phyloP scores from a whole-genome alignment of 2,888 invertebrate species.

The Eupithecia tripunctaria region DNA sequence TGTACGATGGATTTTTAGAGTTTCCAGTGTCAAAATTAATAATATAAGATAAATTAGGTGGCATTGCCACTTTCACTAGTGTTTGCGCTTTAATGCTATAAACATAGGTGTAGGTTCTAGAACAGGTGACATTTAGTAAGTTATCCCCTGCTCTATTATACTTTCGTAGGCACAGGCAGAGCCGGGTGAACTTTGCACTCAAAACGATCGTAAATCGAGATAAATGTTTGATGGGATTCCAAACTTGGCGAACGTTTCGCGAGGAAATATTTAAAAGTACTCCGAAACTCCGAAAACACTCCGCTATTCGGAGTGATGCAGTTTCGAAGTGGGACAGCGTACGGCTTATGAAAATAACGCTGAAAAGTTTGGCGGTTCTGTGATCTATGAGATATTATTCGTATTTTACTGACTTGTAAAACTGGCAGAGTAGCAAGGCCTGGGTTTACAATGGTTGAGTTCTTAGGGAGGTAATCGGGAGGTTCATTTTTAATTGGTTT shows the following conservation, averaged over 20 bases:
- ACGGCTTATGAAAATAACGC: conserved; percentile 15
- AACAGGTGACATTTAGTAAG: neutral
- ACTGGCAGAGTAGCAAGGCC: neutral
- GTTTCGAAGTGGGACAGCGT: conserved; percentile 33
- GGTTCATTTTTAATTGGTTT: too few species aligned
- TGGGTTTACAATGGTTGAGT: neutral
- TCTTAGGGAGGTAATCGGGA: neutral
- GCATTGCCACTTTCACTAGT: too few species aligned
- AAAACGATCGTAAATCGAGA: conserved; percentile 49
- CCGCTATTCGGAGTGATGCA: conserved; percentile 29
- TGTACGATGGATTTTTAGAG: too few species aligned
- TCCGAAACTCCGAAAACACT: conserved; percentile 30
- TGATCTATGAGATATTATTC: conserved; percentile 13
- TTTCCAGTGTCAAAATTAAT: too few species aligned
- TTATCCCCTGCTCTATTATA: conserved; percentile 2
- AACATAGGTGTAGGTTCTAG: neutral
- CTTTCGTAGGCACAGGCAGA: conserved; percentile 28
- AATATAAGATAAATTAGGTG: too few species aligned
- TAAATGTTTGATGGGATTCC: conserved; percentile 50
- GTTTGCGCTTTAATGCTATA: too few species aligned
- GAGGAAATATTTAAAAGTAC: conserved; percentile 41
- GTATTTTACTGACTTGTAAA: neutral
- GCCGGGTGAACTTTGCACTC: conserved; percentile 51
- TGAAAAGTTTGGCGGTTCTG: conserved; percentile 13
- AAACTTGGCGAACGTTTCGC: conserved; percentile 34